Evolutionary conservation across 1,140 invertebrate species (phyloP), one percentile per base, ranked within the genome.

Genomic region (Macrosteles quadrilineatus): DNA sequence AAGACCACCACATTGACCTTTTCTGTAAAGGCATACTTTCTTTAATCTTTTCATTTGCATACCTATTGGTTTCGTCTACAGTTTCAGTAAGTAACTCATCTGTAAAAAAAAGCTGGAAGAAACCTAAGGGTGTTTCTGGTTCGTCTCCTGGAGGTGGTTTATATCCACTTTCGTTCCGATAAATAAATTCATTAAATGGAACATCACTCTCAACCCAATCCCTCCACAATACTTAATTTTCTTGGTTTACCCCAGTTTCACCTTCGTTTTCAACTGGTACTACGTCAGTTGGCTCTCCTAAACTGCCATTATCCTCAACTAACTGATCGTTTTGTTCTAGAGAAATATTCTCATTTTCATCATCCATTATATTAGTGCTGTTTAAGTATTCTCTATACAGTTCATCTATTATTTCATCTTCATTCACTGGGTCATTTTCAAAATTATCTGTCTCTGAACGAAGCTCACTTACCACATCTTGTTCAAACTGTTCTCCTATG

Each of bases 1-100:
- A 67, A 19, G 64, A 47, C 43, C 64, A 47, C 64, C 64, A 67
- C 12, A 67, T 67, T 1, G 43, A 67, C 21, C 25, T 43, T 45
- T 47, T 47, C 25, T 2, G 32, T 2, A 67, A 23, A 14, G 64
- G 64, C 1, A 19, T 45, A 6, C 27, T 45, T 27, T 31, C 23
- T 47, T 9, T 9, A 6, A 67, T 67, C 23, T 67, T 45, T 67
- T 67, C 64, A 25, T 62, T n/a, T 2, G 64, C 36, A 27, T 67
- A 67, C 19, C 21, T 17, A 23, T 67, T 67, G 19, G 36, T 67
- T 67, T 47, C 64, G 4, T 67, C 27, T 25, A 29, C 43, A 43
- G 47, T 47, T 67, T 67, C 43, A 27, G 40, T 2, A 2, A 67
- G 21, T 27, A 67, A 17, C 1, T 23, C 12, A 25, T 67, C 43